Conservation (phyloP, 2,888 invertebrate genomes). For the Phortica magna region DNA sequence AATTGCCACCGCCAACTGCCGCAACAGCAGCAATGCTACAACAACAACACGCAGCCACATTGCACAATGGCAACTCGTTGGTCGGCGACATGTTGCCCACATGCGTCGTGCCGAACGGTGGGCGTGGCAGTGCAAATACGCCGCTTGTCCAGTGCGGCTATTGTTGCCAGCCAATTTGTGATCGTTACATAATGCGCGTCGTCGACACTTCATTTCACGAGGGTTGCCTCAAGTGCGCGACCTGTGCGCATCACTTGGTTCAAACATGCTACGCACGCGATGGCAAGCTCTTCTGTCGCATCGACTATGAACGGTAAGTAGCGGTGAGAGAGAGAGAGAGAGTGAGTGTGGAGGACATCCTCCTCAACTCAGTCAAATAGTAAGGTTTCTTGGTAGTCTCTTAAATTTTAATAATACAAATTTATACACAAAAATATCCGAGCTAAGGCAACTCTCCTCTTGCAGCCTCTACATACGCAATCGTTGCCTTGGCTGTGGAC, state of each 20-base stretch:
- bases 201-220: conserved; percentile 88
- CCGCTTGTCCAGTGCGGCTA: conserved; percentile 80
- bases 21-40: conserved; percentile 50
- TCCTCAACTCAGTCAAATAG: too few relatives aligned
- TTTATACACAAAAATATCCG: neutral
- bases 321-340: neutral
- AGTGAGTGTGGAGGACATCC: too few relatives aligned
- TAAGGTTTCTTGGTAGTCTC: too few relatives aligned
- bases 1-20: conserved; percentile 46
- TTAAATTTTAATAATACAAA: conserved; percentile 1
- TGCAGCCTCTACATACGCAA: conserved; percentile 85
- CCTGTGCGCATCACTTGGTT: conserved; percentile 84
- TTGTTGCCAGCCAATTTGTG: conserved; percentile 85
- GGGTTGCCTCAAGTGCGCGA: conserved; percentile 86
- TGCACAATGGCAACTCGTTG: conserved; percentile 37
- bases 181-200: conserved; percentile 87
- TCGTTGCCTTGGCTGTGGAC: conserved; percentile 85
- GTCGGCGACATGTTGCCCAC: conserved; percentile 34
- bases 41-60: conserved; percentile 21
- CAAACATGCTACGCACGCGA: conserved; percentile 88
- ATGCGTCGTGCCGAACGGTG: conserved; percentile 30
- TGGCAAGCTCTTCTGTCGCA: conserved; percentile 86
- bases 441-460: neutral
- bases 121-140: conserved; percentile 37
- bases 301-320: conserved; percentile 88